Base-by-base conservation (phyloP, 2,113 vertebrate species). In the Crotalus tigris region DNA sequence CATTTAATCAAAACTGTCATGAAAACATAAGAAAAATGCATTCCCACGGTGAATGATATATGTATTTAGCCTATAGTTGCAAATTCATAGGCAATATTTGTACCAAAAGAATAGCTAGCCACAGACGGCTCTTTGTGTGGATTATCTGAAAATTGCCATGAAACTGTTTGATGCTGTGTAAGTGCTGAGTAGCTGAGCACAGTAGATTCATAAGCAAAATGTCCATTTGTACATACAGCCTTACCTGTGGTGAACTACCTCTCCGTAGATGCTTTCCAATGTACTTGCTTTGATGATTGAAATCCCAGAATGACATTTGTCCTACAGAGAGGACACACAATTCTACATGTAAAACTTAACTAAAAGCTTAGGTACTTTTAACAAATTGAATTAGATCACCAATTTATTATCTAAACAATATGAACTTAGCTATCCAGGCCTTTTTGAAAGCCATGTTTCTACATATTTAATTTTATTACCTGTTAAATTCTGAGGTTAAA, bases 391-490 rank as follows among this genome's bases (percentile, higher is more conserved):
- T 44, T 81, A 81, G 17, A 81, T 44, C 17, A 81, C 6, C 33
- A 19, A 81, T 81, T 7, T 81, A 81, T 81, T 17, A 81, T 81
- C 33, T 81, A 44, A 81, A 44, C 21, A 44, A 81, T 39, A 44
- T 21, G 33, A 81, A 81, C 3, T 81, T 39, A 85, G 46, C 19
- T 29, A 85, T 6, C 17, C 88, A 61, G 81, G 10, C 8, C 53
- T 85, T 58, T 55, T 86, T 53, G 55, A 89, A 96, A 96, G 96
- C 94, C 96, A 94, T 88, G 87, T 58, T 95, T 93, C 96, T 95
- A 93, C 91, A 93, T 94, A 93, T 96, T 95, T 93, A 93, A 87
- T 97, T 97, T 97, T 97, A 90, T 94, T 93, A 96, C 93, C 93
- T 97, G 96, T 91, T 94, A 95, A 93, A 95, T 94, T 95, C 85